Conservation (phyloP, 2,888 invertebrate genomes). For the Stratiomys singularior region DNA sequence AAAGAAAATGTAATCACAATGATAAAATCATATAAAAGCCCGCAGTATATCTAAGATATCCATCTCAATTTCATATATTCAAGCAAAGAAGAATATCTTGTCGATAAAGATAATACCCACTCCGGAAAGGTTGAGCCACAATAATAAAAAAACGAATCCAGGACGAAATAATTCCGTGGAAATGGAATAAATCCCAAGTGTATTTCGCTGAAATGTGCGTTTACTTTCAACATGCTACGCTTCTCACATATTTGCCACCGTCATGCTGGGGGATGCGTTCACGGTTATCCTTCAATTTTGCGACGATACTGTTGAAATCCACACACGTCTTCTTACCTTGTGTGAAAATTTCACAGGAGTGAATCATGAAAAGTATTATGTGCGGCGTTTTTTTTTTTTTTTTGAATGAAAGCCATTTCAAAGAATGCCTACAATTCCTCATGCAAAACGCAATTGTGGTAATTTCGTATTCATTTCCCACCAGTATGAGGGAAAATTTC, state of each 20-base stretch:
- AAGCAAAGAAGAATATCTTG: not conserved
- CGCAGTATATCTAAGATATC: not conserved
- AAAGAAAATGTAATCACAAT: too few species aligned
- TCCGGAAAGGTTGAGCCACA: not conserved
- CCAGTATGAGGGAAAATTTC: not conserved
- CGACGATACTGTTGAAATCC: not conserved
- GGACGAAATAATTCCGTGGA: constrained; percentile 8
- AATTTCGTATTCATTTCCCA: constrained; percentile 38
- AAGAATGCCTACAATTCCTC: not conserved
- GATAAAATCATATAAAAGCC: too few species aligned
- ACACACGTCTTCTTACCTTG: too few species aligned
- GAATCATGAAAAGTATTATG: too few species aligned
- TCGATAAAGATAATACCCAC: not conserved
- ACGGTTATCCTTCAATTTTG: not conserved
- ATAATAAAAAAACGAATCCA: not conserved
- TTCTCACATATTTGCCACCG: not conserved
- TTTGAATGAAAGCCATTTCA: not conserved
- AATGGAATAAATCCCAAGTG: constrained; percentile 24
- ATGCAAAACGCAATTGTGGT: constrained; percentile 20
- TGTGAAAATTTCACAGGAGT: too few species aligned
- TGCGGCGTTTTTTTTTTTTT: not conserved
- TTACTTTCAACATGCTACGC: not conserved
- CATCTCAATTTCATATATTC: not conserved
- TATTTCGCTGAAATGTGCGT: constrained; percentile 21
- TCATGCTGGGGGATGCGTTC: not conserved